phyloP scores from a whole-genome alignment of 2,797 vertebrate genomes.

The Notolabrus celidotus region DNA sequence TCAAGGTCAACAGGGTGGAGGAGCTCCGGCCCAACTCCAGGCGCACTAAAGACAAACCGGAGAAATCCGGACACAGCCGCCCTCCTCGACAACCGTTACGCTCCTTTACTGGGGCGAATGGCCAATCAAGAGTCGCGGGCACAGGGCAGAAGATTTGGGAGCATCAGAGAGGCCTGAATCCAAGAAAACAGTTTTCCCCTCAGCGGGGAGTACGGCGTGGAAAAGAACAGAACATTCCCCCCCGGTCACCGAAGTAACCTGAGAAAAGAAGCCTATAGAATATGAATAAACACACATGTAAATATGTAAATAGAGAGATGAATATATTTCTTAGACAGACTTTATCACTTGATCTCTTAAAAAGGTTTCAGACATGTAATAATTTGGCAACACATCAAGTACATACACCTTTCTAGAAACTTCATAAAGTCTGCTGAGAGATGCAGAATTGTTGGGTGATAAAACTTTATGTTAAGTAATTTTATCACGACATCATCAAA shows the following conservation, averaged over 20 bases:
- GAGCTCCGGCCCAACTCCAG: slow-evolving; percentile 69
- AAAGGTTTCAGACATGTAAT: slow-evolving; percentile 29
- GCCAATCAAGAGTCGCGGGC: slow-evolving; percentile 77
- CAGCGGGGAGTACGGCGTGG: slow-evolving; percentile 89
- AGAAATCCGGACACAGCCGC: slow-evolving; percentile 71
- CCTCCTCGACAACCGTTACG: slow-evolving; percentile 82
- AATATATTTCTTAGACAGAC: slow-evolving; percentile 73
- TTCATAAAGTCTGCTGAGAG: slow-evolving; percentile 8
- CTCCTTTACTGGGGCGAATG: slow-evolving; percentile 83
- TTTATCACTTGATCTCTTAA: slow-evolving; percentile 32
- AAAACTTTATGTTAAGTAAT: slow-evolving; percentile 15
- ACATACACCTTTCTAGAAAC: slow-evolving; percentile 7
- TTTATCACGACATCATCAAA: slow-evolving; percentile 5
- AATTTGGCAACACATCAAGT: slow-evolving; percentile 24
- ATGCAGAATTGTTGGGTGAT: not conserved
- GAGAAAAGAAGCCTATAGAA: slow-evolving; percentile 1
- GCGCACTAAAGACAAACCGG: slow-evolving; percentile 60
- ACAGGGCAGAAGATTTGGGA: slow-evolving; percentile 89
- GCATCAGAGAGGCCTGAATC: slow-evolving; percentile 86
- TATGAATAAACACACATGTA: not conserved
- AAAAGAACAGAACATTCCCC: slow-evolving; percentile 94
- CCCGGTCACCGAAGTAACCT: slow-evolving; percentile 89
- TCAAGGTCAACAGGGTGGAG: slow-evolving; percentile 87
- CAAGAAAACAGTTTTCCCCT: slow-evolving; percentile 86
- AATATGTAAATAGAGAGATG: slow-evolving; percentile 70